Percentiles rank a stretch among this genome's conserved stretches.
Evolutionary conservation across 2,113 vertebrate genomes (phyloP).

Genomic region (Pungitius pungitius): DNA sequence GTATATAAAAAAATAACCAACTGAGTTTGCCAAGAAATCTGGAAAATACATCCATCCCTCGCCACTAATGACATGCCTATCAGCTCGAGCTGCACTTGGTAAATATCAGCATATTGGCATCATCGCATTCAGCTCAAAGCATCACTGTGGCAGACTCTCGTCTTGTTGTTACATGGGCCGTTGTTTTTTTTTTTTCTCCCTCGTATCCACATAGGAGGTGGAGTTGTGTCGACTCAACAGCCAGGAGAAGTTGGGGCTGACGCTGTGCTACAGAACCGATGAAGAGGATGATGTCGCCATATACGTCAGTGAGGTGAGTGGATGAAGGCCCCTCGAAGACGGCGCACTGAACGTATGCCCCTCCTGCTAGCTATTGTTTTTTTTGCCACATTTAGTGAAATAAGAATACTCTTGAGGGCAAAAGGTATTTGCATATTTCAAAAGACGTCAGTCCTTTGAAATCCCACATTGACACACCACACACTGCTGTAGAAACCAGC

Average conservation of each 20-base stretch:
- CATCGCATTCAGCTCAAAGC: neutral
- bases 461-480: conserved; percentile 48
- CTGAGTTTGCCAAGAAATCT: neutral
- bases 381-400: too few relatives aligned
- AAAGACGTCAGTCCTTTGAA: conserved; percentile 52
- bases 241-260: conserved; percentile 96
- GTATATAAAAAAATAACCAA: neutral
- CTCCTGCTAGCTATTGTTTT: too few relatives aligned
- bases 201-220: conserved; percentile 86
- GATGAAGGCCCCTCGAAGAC: neutral
- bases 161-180: neutral
- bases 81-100: neutral
- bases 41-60: neutral
- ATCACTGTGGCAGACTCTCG: neutral
- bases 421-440: conserved; percentile 33
- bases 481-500: conserved; percentile 25
- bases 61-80: neutral
- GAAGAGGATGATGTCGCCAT: conserved; percentile 95
- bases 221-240: conserved; percentile 90
- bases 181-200: neutral
- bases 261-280: conserved; percentile 95
- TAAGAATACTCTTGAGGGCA: conserved; percentile 32
- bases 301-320: conserved; percentile 93
- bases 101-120: neutral
- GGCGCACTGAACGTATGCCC: too few relatives aligned